Conservation (phyloP, 1,140 invertebrate species). For the Atta colombica region DNA sequence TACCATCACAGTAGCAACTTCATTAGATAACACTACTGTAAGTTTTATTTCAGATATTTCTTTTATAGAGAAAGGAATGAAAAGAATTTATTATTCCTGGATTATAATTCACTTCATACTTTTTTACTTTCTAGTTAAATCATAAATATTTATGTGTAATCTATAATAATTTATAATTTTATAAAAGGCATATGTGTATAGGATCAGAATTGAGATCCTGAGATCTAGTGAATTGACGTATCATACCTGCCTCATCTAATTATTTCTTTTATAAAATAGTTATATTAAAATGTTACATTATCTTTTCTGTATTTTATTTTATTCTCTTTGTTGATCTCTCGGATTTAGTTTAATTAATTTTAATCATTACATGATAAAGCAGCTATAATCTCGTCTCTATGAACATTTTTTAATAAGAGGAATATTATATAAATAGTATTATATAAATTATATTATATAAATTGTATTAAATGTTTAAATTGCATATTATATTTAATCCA, state of each 20-base stretch:
- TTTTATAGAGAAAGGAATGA: not conserved
- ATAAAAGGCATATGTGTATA: too few species aligned
- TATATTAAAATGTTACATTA: too few species aligned
- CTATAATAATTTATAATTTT: too few species aligned
- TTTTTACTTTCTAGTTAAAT: not conserved
- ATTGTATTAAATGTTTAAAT: not conserved
- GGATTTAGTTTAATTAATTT: not conserved
- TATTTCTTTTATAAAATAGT: too few species aligned
- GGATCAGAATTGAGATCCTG: too few species aligned
- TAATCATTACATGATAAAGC: not conserved
- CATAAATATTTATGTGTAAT: too few species aligned
- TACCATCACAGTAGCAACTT: constrained; percentile 83
- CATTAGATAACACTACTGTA: constrained; percentile 82
- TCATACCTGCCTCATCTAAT: too few species aligned
- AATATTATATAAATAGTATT: not conserved
- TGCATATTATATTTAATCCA: not conserved
- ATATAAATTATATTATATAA: not conserved
- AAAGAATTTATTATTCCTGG: not conserved
- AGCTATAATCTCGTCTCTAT: not conserved
- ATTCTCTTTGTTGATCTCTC: not conserved
- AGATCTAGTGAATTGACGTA: too few species aligned
- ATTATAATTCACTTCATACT: not conserved
- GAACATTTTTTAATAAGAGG: not conserved
- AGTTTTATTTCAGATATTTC: constrained; percentile 35
- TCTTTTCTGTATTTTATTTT: not conserved